phyloP scores from a whole-genome alignment of 2,888 invertebrate species.

The Malacosoma neustria region DNA sequence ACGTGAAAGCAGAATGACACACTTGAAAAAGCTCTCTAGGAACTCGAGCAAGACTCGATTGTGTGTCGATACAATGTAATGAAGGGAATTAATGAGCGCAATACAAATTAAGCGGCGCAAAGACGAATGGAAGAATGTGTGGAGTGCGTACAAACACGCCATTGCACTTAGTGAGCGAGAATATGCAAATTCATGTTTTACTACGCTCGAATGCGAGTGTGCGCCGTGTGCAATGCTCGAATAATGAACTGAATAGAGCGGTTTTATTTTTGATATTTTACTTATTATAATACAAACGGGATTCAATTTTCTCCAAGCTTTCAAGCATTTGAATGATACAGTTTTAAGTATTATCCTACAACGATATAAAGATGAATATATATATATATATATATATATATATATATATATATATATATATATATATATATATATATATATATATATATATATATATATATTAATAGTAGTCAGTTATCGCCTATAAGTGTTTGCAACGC shows the following conservation, averaged over 20 bases:
- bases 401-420: too few species aligned
- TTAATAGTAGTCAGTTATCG: too few species aligned
- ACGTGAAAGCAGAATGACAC: background rate
- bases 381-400: too few species aligned
- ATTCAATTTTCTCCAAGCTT: too few species aligned
- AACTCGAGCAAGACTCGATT: background rate
- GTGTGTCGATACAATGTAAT: background rate
- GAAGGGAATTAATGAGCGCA: background rate
- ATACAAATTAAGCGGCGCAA: background rate
- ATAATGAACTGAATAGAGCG: slow-evolving; percentile 22
- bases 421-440: too few species aligned
- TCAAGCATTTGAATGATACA: too few species aligned
- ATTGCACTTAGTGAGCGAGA: slow-evolving; percentile 68
- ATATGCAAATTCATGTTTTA: slow-evolving; percentile 69
- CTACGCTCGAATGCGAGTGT: slow-evolving; percentile 39
- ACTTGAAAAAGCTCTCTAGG: background rate
- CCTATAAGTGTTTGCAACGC: too few species aligned
- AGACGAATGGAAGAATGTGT: slow-evolving; percentile 48
- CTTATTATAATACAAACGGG: too few species aligned
- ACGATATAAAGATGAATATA: too few species aligned
- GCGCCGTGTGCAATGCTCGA: slow-evolving; percentile 42
- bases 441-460: too few species aligned
- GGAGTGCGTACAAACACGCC: slow-evolving; percentile 64
- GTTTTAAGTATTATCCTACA: too few species aligned
- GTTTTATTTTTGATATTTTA: slow-evolving; percentile 1